These are phyloP conservation scores for Drymodes brunneopygia DNA, from an alignment of 2,113 vertebrate genomes.

Conservation along the genomic window DNA sequence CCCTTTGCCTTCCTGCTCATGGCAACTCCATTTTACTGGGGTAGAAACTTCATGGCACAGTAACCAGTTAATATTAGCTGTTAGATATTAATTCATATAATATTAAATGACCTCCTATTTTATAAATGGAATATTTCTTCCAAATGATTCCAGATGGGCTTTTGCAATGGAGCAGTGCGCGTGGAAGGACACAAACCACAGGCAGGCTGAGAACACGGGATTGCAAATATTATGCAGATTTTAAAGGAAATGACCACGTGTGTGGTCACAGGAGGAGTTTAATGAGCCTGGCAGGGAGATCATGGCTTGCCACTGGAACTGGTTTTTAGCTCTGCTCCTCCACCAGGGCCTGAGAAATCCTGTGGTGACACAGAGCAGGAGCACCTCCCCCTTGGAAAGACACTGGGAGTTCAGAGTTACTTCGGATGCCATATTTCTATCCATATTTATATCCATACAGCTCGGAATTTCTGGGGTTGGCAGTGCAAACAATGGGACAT, in stretches of 20 bases:
- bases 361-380: not conserved
- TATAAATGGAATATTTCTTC: not conserved
- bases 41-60: not conserved
- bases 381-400: not conserved
- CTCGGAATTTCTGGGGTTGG: not conserved
- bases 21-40: not conserved
- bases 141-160: not conserved
- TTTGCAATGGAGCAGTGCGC: not conserved
- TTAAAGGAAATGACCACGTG: not conserved
- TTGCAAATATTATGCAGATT: not conserved
- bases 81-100: not conserved
- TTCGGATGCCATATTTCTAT: rapidly evolving
- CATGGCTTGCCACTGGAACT: not conserved
- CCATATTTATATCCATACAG: not conserved
- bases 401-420: rapidly evolving
- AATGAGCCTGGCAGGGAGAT: not conserved
- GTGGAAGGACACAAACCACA: not conserved
- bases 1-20: not conserved
- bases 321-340: not conserved
- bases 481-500: not conserved
- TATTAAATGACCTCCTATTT: not conserved
- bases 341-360: not conserved
- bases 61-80: not conserved
- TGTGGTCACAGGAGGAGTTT: not conserved
- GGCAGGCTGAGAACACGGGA: not conserved